A percentile compares a stretch with the other conserved stretches of the same genome.
Conservation (phyloP, 2,113 vertebrate species). For the Tragelaphus imberbis region DNA sequence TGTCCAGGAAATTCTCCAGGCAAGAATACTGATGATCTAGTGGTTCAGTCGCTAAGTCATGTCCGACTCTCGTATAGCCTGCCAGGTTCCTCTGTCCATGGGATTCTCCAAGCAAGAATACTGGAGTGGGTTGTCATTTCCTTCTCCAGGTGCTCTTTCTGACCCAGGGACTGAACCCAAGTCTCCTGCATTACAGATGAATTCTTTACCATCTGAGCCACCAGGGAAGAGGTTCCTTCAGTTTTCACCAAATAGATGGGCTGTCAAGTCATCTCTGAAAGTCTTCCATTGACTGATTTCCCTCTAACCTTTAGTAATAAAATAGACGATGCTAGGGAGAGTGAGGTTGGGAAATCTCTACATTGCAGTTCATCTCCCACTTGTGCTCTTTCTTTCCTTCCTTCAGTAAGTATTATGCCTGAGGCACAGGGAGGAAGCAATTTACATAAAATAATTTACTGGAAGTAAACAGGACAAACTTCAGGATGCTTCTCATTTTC, state of each 20-base stretch:
- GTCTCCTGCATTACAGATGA: neutral
- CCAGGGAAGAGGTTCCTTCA: neutral
- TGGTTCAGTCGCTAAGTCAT: neutral
- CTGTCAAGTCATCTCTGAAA: neutral
- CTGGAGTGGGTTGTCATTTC: neutral
- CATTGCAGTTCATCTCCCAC: neutral
- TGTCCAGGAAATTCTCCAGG: neutral
- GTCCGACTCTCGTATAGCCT: neutral
- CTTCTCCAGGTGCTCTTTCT: neutral
- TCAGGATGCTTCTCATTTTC: neutral
- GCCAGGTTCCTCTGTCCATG: neutral
- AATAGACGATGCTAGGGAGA: neutral
- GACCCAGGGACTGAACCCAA: neutral
- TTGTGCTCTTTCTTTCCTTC: neutral
- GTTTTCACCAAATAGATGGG: neutral
- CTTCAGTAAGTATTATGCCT: neutral
- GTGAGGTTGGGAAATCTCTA: neutral
- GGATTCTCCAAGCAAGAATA: neutral
- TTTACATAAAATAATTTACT: constrained; percentile 24
- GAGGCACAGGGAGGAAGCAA: neutral
- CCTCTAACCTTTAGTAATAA: constrained; percentile 27
- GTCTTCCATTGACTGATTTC: constrained; percentile 7
- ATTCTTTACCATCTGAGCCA: neutral
- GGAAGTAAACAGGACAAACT: neutral
- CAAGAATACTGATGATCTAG: neutral